Percentiles rank a stretch among this genome's conserved stretches.
Evolutionary conservation across 2,888 invertebrate genomes (phyloP).

Genomic region (Acronicta aceris): DNA sequence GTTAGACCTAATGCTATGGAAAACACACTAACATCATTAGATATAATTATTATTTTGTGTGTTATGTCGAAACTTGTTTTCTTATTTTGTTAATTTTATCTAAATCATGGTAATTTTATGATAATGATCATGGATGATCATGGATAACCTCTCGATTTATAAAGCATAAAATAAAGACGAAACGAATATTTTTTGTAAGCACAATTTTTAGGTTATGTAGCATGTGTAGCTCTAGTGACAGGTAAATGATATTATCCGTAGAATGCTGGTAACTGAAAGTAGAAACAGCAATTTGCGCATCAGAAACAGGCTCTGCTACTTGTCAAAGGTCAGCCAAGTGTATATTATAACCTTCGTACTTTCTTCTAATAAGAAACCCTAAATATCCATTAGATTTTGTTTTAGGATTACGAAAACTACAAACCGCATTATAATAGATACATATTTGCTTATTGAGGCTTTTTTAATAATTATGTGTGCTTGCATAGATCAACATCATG

Average conservation of each 20-base stretch:
- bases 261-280: conserved; percentile 26
- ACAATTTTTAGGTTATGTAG: no score
- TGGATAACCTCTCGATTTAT: conserved; percentile 5
- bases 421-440: no score
- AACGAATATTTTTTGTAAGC: not conserved
- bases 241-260: conserved; percentile 14
- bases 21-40: no score
- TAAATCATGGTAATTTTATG: conserved; percentile 18
- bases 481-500: no score
- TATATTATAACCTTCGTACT: conserved; percentile 21
- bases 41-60: not conserved
- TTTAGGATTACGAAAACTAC: no score
- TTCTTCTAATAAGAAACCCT: conserved; percentile 26
- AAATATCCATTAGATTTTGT: not conserved
- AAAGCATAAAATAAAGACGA: conserved; percentile 3
- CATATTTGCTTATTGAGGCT: no score
- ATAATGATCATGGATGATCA: conserved; percentile 14
- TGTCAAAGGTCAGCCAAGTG: conserved; percentile 26
- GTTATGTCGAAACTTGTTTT: not conserved
- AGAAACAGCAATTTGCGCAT: conserved; percentile 9
- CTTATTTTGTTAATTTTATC: conserved; percentile 20
- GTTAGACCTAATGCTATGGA: not conserved
- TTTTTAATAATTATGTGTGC: not conserved
- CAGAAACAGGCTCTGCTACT: conserved; percentile 31
- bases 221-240: not conserved